Base-by-base conservation (phyloP, 2,797 vertebrate species). In the Phoebastria nigripes region DNA sequence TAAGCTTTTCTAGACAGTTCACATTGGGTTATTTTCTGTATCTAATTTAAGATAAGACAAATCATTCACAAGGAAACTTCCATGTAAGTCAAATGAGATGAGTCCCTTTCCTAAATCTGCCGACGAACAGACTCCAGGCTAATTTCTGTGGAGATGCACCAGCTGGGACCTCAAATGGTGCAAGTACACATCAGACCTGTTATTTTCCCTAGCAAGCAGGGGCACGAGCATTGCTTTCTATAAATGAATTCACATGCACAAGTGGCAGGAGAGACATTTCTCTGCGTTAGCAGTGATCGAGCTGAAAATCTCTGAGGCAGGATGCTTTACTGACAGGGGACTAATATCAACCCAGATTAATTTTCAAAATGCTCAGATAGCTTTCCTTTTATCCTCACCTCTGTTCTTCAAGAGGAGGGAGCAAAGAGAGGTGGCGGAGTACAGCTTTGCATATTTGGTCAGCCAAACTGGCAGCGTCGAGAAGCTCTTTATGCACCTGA, bases 171-270 rank as follows among this genome's bases (percentile, higher is more conserved):
- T 49, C 49, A 66, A 51, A 19, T 2, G 35, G 2, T 62, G 54
- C 15, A 54, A 61, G 37, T 5, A 54, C 7, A 13, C 26, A 24
- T 25, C 66, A 84, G 42, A 49, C 21, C 46, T 5, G 3, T n/a
- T 33, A 20, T 61, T 66, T 37, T 56, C 26, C 9, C 24, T 16
- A 3, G 0, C n/a, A 76, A 81, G 12, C 8, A 59, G 14, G 25
- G 28, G 6, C 15, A 72, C 0, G 0, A 52, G 1, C 5, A 2
- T 13, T 18, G 18, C 28, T 91, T 80, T 47, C n/a, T 31, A 5
- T 19, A 62, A 82, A 46, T 29, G 3, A 73, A 66, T 56, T 82
- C 42, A 4, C 39, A 35, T 1, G 8, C 11, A 46, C 14, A 54
- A 78, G 21, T 22, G 35, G 26, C 3, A 0, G 33, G 51, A 79